Base-by-base conservation (phyloP, 1,140 invertebrate genomes). In the Pogonognathellus flavescens region DNA sequence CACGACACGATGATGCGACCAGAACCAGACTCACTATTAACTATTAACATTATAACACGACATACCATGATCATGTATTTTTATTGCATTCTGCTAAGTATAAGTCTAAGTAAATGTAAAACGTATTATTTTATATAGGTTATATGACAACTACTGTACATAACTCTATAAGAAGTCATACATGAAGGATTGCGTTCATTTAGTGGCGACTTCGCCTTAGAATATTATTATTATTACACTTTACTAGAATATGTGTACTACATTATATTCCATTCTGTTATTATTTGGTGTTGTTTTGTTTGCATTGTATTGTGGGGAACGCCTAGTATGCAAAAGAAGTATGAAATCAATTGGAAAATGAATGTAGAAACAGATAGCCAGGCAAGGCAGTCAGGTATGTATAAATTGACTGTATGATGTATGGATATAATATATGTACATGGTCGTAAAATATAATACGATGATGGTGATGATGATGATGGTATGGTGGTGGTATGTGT, bases 241-340 rank as follows among this genome's bases (percentile, higher is more conserved):
- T 41, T 3, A 41, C 6, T 3, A 41, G 1, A 41, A 41, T 41
- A 41, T 41, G 31, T 6, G 31, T 41, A 41, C 31, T 41, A 41
- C 14, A 10, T 49, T 76, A 76, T 76, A n/a, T 31, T 31, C 31
- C 41, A 25, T 76, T 76, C 25, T 76, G 70, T 25, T 66, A 22
- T n/a, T 41, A 41, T 72, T 72, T 72, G 49, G 22, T 72, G 66
- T 72, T 76, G 70, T 76, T 76, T 76, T 76, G 70, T 76, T 76
- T 76, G 70, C 49, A 31, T 76, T 70, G 31, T n/a, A 31, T 2
- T 76, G 25, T 18, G 16, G 70, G 70, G 70, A 76, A 76, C 70
- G 70, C 70, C 70, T 76, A 76, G 70, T 76, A 76, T 76, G 70
- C 70, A 76, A 76, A 76, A 76, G 70, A 76, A 76, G 70, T 76